Conservation (phyloP, 2,113 vertebrate genomes). For the Perccottus glenii region DNA sequence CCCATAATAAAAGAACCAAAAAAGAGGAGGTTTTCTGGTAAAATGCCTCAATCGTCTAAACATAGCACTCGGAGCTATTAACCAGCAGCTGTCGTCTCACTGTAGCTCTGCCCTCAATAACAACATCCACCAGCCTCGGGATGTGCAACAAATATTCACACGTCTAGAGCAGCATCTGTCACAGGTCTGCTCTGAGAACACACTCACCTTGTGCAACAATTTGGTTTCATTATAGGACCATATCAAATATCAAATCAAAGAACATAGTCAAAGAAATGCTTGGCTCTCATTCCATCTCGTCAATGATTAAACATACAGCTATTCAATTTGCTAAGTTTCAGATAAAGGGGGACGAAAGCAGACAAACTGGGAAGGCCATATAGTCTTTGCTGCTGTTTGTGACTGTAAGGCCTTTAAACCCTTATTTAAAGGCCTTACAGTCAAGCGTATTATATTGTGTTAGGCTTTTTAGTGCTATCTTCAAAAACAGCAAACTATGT, state of each 20-base stretch:
- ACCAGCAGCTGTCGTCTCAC: neutral
- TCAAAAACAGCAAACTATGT: too few relatives aligned
- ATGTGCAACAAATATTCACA: slow-evolving; percentile 9
- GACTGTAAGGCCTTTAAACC: too few relatives aligned
- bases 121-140: slow-evolving; percentile 6
- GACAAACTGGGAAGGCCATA: too few relatives aligned
- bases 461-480: too few relatives aligned
- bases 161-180: slow-evolving; percentile 16
- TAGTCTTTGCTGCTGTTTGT: too few relatives aligned
- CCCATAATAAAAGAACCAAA: neutral
- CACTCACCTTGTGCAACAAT: neutral
- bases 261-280: too few relatives aligned
- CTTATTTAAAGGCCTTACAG: too few relatives aligned
- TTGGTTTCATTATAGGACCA: too few relatives aligned
- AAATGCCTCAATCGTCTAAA: neutral
- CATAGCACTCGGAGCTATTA: slow-evolving; percentile 1
- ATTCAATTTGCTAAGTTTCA: neutral
- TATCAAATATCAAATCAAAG: too few relatives aligned
- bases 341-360: neutral
- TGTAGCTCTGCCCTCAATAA: neutral
- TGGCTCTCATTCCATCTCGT: neutral
- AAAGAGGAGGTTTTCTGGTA: neutral
- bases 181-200: slow-evolving; percentile 18
- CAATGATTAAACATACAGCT: neutral
- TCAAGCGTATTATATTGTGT: too few relatives aligned